Percentiles rank a stretch among this genome's conserved stretches.
Evolutionary conservation across 2,113 vertebrate genomes (phyloP).

Genomic region (Lichenostomus cassidix): DNA sequence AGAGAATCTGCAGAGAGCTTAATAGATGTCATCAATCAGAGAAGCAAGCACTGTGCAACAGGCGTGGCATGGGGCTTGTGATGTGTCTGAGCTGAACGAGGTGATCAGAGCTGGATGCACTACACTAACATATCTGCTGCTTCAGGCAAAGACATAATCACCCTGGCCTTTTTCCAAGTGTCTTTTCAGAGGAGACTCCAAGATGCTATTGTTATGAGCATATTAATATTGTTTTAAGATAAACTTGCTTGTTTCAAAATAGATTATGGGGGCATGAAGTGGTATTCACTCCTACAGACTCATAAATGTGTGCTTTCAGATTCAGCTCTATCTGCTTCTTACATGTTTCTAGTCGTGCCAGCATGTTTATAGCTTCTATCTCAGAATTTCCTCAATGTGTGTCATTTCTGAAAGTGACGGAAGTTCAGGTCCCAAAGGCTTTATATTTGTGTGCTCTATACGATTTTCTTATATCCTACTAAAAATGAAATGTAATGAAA

Average conservation of each 20-base stretch:
- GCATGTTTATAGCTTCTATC: not conserved
- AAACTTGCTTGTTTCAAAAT: not conserved
- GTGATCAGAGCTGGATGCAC: not conserved
- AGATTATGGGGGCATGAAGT: not conserved
- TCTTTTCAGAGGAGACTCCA: not conserved
- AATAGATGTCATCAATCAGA: slow-evolving; percentile 7
- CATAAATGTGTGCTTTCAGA: not conserved
- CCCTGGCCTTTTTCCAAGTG: not conserved
- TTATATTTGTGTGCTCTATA: not conserved
- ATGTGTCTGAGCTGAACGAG: not conserved
- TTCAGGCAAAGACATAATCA: not conserved
- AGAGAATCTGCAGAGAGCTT: not conserved
- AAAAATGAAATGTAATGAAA: not conserved
- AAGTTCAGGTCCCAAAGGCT: not conserved
- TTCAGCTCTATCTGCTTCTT: not conserved
- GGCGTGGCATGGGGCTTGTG: not conserved
- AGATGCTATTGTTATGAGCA: not conserved
- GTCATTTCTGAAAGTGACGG: not conserved
- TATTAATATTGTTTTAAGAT: not conserved
- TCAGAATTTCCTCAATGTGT: not conserved
- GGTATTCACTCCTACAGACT: not conserved
- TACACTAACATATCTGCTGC: not conserved
- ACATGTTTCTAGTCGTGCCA: not conserved
- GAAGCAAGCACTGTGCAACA: not conserved
- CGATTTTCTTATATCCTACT: not conserved